Evolutionary conservation across 2,888 invertebrate species (phyloP), one percentile per base, ranked within the genome.

Genomic region (Ophion obscuratus): DNA sequence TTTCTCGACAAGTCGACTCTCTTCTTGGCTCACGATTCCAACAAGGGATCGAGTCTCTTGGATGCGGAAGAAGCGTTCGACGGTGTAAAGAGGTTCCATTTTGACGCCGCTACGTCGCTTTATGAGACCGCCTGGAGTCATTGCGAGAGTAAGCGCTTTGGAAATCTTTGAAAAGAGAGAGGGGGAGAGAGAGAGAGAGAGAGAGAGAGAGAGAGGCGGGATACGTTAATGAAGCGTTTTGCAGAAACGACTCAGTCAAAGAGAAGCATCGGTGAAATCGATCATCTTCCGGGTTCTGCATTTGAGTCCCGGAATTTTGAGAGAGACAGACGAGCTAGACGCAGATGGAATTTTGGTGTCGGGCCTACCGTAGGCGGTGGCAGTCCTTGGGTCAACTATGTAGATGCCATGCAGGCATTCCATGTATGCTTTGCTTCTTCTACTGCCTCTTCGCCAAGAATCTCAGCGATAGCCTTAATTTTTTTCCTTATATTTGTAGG

Each of bases 1-100:
- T 95, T 95, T 1, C 94, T 96, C 0, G 96, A 96, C 91, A 95
- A 95, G 89, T 95, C 96, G 80, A 95, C 95, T 0, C 94, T 93
- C 62, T 95, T 95, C 85, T 89, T 95, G 0, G 88, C 88, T 17
- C 77, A 83, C 3, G 71, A 73, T 5, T 27, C 67, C 31, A 81
- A 68, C 36, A 85, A 89, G 14, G 90, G 91, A 68, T 80, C 90
- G 1, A 93, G 92, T 44, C 84, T 92, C 17, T 80, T 93, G 20
- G 92, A 93, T 40, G 90, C 92, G 1, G 90, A 92, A 10, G 88
- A 88, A 20, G 89, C 92, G 0, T 94, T 94, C 79, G 88, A 91
- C 3, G 88, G 92, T 36, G 86, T 94, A 2, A 91, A 92, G 81
- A 90, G 90, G 44, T 94, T 93, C 77, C 93, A 93, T 59, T 90